Conservation (phyloP, 2,797 vertebrate genomes). For the Pseudochirops cupreus region DNA sequence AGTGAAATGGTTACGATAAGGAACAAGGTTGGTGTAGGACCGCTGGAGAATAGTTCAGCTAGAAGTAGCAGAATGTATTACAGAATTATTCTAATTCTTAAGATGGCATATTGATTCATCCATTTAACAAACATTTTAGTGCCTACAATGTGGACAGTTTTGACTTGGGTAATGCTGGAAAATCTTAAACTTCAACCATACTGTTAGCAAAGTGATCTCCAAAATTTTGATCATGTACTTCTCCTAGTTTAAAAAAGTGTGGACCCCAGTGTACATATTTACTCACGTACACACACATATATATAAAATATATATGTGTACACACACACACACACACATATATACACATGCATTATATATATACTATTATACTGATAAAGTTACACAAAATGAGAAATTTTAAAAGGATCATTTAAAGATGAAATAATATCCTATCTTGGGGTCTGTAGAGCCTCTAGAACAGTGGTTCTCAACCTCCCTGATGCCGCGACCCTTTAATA, state of each 20-base stretch:
- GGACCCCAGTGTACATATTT: too few relatives aligned
- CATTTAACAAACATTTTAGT: not conserved
- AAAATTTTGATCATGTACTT: not conserved
- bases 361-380: not conserved
- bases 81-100: not conserved
- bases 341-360: too few relatives aligned
- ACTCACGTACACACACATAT: too few relatives aligned
- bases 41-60: not conserved
- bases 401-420: not conserved
- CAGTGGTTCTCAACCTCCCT: too few relatives aligned
- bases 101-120: not conserved
- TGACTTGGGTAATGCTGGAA: not conserved
- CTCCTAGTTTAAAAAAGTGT: not conserved
- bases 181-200: not conserved
- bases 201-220: not conserved
- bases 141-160: not conserved
- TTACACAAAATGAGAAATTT: not conserved
- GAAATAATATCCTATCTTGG: not conserved
- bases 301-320: too few relatives aligned
- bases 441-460: not conserved
- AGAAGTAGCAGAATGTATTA: not conserved
- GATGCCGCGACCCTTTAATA: too few relatives aligned
- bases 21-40: not conserved
- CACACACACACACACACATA: too few relatives aligned
- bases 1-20: not conserved